A percentile compares a stretch with the other conserved stretches of the same genome.
phyloP scores from a whole-genome alignment of 2,888 invertebrate genomes.

The Callimorpha dominula region DNA sequence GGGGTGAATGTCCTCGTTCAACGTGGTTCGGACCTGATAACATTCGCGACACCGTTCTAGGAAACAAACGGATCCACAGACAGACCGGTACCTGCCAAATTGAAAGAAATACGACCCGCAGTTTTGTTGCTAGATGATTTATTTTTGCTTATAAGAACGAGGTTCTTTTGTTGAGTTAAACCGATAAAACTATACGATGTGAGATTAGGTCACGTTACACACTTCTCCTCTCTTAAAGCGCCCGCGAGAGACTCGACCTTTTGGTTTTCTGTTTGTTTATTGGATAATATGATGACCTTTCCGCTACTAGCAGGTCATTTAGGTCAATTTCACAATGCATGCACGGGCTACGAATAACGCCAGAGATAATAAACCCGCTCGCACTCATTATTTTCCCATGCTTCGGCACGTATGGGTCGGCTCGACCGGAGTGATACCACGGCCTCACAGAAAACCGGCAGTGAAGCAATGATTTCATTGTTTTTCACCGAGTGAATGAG shows the following conservation, averaged over 20 bases:
- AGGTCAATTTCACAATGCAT: too few species aligned
- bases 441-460: too few species aligned
- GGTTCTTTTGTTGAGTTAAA: neutral
- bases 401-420: too few species aligned
- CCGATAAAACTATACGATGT: neutral
- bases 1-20: conserved; percentile 15
- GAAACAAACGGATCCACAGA: conserved; percentile 26
- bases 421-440: too few species aligned
- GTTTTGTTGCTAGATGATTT: neutral
- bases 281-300: too few species aligned
- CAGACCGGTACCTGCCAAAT: conserved; percentile 4
- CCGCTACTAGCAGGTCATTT: too few species aligned
- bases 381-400: too few species aligned
- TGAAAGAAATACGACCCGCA: neutral
- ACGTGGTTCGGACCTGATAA: conserved; percentile 41
- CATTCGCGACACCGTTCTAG: conserved; percentile 32
- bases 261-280: neutral
- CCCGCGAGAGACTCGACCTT: neutral
- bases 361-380: too few species aligned
- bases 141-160: neutral
- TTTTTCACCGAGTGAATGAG: too few species aligned
- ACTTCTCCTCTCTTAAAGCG: neutral
- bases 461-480: too few species aligned
- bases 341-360: too few species aligned
- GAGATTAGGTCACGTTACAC: neutral